Evolutionary conservation across 2,888 invertebrate species (phyloP), one percentile per base, ranked within the genome.

Genomic region (Rhogogaster chlorosoma): DNA sequence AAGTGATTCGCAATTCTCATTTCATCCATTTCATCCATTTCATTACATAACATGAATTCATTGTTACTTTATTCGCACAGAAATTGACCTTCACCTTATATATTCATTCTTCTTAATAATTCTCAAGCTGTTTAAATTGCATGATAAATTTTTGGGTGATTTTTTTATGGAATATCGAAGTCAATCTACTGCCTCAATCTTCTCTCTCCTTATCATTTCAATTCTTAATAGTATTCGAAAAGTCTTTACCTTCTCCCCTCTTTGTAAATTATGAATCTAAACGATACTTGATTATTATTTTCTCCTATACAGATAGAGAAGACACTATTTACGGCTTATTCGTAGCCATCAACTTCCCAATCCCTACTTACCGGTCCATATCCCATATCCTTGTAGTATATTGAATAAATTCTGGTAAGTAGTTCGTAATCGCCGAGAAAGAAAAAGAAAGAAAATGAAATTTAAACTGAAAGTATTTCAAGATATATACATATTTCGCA

Each of bases 341-440:
- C 32, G 49, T 77, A 53, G 18, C 7, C 7, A 77, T 36, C 18
- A 32, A 53, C 29, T 7, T 53, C 29, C 29, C 53, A 53, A 53
- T 77, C 32, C 77, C 18, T 77, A 15, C 9, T 49, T 18, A 29
- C 49, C 5, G 49, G 29, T 53, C n/a, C 7, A 77, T 77, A 53
- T 45, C 49, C 77, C 49, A 15, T 45, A 67, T 29, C 32, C 15
- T 85, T 15, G 26, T 32, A 67, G 29, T 49, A 77, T 53, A 77
- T 77, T 36, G 53, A 77, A 29, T 77, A 32, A 77, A 29, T 6
- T 29, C 18, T 18, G 49, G 77, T 77, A 32, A 77, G 77, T 53
- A 77, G 49, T 32, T 77, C 32, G 15, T 77, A 29, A 53, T 45
- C 53, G 3, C n/a, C 12, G 53, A 29, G 32, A 53, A 18, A 18